A percentile compares a stretch with the other conserved stretches of the same genome.
phyloP scores from a whole-genome alignment of 2,888 invertebrate genomes.

The Heliconius ismenius region DNA sequence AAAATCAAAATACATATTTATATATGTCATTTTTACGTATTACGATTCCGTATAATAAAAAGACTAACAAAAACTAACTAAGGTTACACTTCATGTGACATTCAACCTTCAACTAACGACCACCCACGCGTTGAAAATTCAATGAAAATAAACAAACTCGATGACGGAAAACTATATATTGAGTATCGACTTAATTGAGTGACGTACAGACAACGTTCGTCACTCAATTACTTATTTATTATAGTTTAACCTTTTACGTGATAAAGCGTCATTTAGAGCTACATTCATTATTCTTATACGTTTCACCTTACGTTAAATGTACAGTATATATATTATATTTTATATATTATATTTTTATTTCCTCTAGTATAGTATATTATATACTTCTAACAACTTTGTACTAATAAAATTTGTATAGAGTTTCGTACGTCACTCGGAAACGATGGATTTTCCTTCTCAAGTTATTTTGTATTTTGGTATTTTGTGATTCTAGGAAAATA shows the following conservation, averaged over 20 bases:
- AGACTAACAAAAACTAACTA: constrained; percentile 5
- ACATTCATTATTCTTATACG: background rate
- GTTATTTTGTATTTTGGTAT: constrained; percentile 15
- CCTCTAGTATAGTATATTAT: too few relatives aligned
- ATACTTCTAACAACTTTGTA: constrained; percentile 3
- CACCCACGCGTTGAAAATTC: constrained; percentile 45
- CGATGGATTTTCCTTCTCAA: constrained; percentile 28
- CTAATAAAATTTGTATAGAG: constrained; percentile 24
- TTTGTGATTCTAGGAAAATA: constrained; percentile 16
- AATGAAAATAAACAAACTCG: constrained; percentile 47
- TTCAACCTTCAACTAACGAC: constrained; percentile 43
- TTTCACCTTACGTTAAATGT: background rate
- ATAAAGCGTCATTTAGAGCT: constrained; percentile 4
- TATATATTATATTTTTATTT: background rate
- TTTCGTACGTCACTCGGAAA: constrained; percentile 6
- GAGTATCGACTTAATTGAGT: constrained; percentile 34
- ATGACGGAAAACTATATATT: constrained; percentile 47
- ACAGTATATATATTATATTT: background rate
- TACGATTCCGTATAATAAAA: constrained; percentile 3
- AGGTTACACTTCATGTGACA: constrained; percentile 36
- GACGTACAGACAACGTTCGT: constrained; percentile 30
- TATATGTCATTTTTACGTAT: background rate
- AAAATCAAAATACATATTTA: constrained; percentile 9
- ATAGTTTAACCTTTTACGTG: constrained; percentile 4
- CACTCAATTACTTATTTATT: background rate